A percentile compares a stretch with the other conserved stretches of the same genome.
Conservation (phyloP, 2,797 vertebrate genomes). For the Chaunax sp. region DNA sequence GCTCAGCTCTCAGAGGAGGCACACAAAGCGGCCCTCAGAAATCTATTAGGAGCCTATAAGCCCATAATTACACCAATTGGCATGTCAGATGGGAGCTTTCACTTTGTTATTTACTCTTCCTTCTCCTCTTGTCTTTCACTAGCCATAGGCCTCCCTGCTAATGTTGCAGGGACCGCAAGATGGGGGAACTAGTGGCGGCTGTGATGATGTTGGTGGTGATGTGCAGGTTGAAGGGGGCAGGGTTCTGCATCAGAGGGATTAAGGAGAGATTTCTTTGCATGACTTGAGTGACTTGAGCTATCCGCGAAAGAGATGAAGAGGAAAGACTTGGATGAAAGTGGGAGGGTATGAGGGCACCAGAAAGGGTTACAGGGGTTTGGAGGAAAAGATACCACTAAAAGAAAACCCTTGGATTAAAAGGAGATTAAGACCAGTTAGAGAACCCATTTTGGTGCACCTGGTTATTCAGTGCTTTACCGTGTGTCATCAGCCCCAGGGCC, state of each 20-base stretch:
- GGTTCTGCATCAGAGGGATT: constrained; percentile 57
- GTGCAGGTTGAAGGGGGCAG: constrained; percentile 31
- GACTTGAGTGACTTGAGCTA: constrained; percentile 49
- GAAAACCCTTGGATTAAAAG: constrained; percentile 46
- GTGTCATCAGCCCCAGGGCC: constrained; percentile 28
- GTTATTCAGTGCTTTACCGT: constrained; percentile 17
- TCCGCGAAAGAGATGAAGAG: constrained; percentile 31
- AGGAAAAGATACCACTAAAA: constrained; percentile 21
- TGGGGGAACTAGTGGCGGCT: constrained; percentile 26
- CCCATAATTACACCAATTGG: constrained; percentile 79
- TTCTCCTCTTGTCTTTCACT: constrained; percentile 66
- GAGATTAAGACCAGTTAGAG: constrained; percentile 32
- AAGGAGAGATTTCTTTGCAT: constrained; percentile 59
- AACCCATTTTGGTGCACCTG: constrained; percentile 48
- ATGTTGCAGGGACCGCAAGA: constrained; percentile 25
- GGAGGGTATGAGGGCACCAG: constrained; percentile 10
- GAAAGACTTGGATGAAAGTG: constrained; percentile 15
- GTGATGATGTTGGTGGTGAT: constrained; percentile 45
- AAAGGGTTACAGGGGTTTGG: constrained; percentile 12
- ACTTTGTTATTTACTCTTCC: constrained; percentile 55
- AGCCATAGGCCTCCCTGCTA: constrained; percentile 26
- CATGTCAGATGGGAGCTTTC: constrained; percentile 69
- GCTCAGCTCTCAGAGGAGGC: constrained; percentile 48
- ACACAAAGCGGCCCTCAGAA: constrained; percentile 74
- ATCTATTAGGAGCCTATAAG: constrained; percentile 76